A percentile compares a stretch with the other conserved stretches of the same genome.
Conservation (phyloP, 2,888 invertebrate genomes). For the Volucella inanis region DNA sequence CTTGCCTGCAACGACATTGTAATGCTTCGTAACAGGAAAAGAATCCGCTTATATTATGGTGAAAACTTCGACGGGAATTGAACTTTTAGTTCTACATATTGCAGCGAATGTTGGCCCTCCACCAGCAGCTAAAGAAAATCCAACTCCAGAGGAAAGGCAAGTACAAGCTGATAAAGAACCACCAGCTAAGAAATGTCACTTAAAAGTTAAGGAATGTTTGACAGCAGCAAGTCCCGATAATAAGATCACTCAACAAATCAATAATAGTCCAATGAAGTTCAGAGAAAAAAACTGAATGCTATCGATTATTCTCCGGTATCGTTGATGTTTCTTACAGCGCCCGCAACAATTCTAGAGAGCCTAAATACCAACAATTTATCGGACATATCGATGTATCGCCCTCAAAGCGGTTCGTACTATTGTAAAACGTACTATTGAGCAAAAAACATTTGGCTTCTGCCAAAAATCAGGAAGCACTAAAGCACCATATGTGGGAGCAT, state of each 20-base stretch:
- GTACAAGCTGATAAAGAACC: not conserved
- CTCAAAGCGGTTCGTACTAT: slow-evolving; percentile 87
- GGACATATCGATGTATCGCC: slow-evolving; percentile 86
- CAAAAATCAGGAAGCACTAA: not conserved
- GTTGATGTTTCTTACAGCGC: not conserved
- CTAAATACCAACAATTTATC: slow-evolving; percentile 57
- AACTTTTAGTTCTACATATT: slow-evolving; percentile 75
- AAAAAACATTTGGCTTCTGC: slow-evolving; percentile 79
- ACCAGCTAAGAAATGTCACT: slow-evolving; percentile 28
- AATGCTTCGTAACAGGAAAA: slow-evolving; percentile 77
- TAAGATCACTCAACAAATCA: not conserved
- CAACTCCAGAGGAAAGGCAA: not conserved
- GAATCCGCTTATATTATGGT: slow-evolving; percentile 75
- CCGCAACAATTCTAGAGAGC: slow-evolving; percentile 62
- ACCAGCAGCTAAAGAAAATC: not conserved
- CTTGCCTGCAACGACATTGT: slow-evolving; percentile 76
- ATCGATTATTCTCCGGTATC: slow-evolving; percentile 63
- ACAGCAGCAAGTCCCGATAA: not conserved
- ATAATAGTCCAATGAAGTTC: slow-evolving; percentile 2
- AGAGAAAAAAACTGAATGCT: slow-evolving; percentile 78
- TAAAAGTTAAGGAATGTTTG: not conserved
- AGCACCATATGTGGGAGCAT: not conserved
- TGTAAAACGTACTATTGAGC: slow-evolving; percentile 86
- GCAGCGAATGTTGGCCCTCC: not conserved
- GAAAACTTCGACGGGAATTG: slow-evolving; percentile 76